Evolutionary conservation across 1,140 invertebrate genomes (phyloP).

Genomic region (Chelonus insularis): DNA sequence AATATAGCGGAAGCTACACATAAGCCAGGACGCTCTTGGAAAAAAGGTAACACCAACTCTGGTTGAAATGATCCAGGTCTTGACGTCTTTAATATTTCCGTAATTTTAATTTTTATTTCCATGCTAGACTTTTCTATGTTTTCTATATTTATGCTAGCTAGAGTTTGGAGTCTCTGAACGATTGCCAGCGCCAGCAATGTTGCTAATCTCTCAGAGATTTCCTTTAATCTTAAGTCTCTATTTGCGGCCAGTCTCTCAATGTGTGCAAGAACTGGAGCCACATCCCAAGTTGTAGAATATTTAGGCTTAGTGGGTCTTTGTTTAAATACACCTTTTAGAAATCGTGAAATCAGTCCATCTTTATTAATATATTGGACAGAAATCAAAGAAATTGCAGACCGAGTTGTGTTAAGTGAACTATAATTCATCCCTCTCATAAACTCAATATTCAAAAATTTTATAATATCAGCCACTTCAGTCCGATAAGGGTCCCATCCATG

Average conservation of each 20-base stretch:
- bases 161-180: conserved; percentile 29
- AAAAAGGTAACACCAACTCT: conserved; percentile 11
- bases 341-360: conserved; percentile 31
- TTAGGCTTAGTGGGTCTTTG: conserved; percentile 28
- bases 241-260: conserved; percentile 13
- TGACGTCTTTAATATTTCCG: conserved; percentile 14
- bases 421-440: conserved; percentile 10
- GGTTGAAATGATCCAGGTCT: neutral
- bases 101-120: conserved; percentile 16
- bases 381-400: conserved; percentile 27
- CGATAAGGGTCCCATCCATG: conserved; percentile 3
- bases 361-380: conserved; percentile 3
- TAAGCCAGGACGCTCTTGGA: neutral
- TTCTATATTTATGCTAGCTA: conserved; percentile 21
- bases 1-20: conserved; percentile 15
- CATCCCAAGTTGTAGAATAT: conserved; percentile 39
- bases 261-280: conserved; percentile 30
- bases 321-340: conserved; percentile 35
- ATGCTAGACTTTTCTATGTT: conserved; percentile 3
- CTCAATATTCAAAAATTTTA: conserved; percentile 14
- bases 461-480: neutral
- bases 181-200: neutral
- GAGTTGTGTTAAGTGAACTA: conserved; percentile 22
- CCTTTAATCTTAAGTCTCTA: conserved; percentile 17
- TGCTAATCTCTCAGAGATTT: conserved; percentile 7